Conservation (phyloP, 2,113 vertebrate species). For the Gavia stellata region DNA sequence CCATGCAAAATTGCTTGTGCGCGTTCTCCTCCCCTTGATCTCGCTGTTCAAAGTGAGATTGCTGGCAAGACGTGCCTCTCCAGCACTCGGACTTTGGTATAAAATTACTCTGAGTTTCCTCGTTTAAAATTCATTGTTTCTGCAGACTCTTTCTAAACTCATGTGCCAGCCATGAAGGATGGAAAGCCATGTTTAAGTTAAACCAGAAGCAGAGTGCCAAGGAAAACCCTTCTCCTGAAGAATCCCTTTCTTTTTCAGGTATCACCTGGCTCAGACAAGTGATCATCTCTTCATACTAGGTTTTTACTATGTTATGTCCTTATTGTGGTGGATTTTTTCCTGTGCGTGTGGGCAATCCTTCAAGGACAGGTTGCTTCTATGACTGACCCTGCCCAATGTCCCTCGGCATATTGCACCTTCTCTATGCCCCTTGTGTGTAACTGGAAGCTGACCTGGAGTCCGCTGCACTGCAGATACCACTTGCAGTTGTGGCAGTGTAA, state of each 20-base stretch:
- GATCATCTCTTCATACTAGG: background rate
- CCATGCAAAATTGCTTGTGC: background rate
- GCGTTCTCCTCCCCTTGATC: background rate
- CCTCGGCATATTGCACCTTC: background rate
- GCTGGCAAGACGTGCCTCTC: background rate
- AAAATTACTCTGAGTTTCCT: background rate
- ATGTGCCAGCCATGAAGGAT: background rate
- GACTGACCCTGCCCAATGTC: background rate
- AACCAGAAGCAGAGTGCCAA: background rate
- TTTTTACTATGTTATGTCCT: background rate
- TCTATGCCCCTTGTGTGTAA: background rate
- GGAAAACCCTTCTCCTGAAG: background rate
- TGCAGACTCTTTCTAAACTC: background rate
- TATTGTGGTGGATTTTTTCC: background rate
- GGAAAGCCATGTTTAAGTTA: background rate
- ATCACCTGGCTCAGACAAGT: background rate
- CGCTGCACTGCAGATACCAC: background rate
- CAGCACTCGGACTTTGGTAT: rapidly evolving
- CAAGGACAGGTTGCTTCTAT: background rate
- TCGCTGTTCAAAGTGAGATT: background rate
- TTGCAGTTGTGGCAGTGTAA: background rate
- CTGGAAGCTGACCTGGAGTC: background rate
- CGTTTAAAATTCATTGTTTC: background rate
- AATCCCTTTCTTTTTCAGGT: background rate
- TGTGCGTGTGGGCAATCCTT: background rate